phyloP scores from a whole-genome alignment of 1,140 invertebrate genomes.

The Zaprionus taronus region DNA sequence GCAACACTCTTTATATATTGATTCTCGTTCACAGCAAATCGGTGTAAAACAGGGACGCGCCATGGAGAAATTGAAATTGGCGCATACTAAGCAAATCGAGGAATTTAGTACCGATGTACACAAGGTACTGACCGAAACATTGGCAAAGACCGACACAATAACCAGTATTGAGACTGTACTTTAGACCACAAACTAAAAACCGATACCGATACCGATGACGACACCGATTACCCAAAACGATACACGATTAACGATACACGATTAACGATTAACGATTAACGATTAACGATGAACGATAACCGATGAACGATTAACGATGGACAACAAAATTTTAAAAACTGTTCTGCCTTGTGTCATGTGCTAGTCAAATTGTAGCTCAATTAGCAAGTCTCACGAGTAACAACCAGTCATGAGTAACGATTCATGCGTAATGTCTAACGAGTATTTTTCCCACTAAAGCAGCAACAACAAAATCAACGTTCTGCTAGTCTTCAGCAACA shows the following conservation, averaged over 20 bases:
- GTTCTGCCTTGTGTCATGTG: constrained; percentile 28
- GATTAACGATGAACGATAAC: not conserved
- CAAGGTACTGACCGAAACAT: constrained; percentile 87
- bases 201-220: constrained; percentile 12
- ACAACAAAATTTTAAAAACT: not conserved
- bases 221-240: not conserved
- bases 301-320: constrained; percentile 12
- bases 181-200: constrained; percentile 58
- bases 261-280: not conserved
- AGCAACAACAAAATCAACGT: constrained; percentile 15
- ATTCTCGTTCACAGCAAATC: constrained; percentile 85
- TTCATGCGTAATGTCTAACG: constrained; percentile 15
- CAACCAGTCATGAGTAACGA: constrained; percentile 24
- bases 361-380: constrained; percentile 32
- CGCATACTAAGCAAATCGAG: constrained; percentile 96
- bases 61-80: constrained; percentile 95
- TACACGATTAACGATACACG: constrained; percentile 15
- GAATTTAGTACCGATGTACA: constrained; percentile 96
- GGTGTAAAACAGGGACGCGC: constrained; percentile 96
- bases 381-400: constrained; percentile 24
- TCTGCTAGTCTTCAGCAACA: constrained; percentile 22
- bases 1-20: constrained; percentile 9
- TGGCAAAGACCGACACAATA: constrained; percentile 75
- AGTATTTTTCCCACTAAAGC: constrained; percentile 9
- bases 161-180: constrained; percentile 84